Evolutionary conservation across 2,113 vertebrate species (phyloP).

Genomic region (Gorsachius goisagi): DNA sequence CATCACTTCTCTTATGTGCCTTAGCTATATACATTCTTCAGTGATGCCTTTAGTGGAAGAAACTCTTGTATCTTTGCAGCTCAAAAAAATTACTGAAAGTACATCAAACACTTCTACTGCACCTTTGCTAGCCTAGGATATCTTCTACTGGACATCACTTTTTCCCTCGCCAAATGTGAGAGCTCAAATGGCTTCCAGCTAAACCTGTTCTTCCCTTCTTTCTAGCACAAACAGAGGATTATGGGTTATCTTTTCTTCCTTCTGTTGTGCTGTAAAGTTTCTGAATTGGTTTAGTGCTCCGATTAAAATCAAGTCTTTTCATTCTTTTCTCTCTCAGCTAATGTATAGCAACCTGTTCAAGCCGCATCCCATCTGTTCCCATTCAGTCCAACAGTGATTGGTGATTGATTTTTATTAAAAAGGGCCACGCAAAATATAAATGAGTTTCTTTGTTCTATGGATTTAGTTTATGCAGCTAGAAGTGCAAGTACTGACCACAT

Average conservation of each 20-base stretch:
- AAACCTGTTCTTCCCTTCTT: not conserved
- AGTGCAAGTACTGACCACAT: not conserved
- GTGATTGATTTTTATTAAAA: slow-evolving; percentile 31
- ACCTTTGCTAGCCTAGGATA: not conserved
- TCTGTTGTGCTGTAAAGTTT: slow-evolving; percentile 29
- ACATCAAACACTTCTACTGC: not conserved
- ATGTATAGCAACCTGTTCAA: slow-evolving; percentile 13
- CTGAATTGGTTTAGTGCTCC: slow-evolving; percentile 25
- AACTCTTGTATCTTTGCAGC: not conserved
- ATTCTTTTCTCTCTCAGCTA: slow-evolving; percentile 32
- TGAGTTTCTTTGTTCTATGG: not conserved
- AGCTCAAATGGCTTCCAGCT: not conserved
- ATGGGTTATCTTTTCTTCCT: slow-evolving; percentile 6
- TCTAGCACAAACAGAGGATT: not conserved
- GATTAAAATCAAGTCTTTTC: slow-evolving; percentile 45
- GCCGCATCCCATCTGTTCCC: slow-evolving; percentile 2
- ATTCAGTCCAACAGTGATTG: not conserved
- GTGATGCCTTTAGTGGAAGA: not conserved
- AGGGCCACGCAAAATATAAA: slow-evolving; percentile 20
- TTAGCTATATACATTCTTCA: not conserved
- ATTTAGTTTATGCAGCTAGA: not conserved
- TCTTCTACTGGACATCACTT: not conserved
- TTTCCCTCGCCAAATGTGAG: not conserved
- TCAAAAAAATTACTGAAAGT: not conserved
- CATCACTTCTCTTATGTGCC: not conserved